Conservation (phyloP, 2,113 vertebrate genomes). For the Cavia aperea region DNA sequence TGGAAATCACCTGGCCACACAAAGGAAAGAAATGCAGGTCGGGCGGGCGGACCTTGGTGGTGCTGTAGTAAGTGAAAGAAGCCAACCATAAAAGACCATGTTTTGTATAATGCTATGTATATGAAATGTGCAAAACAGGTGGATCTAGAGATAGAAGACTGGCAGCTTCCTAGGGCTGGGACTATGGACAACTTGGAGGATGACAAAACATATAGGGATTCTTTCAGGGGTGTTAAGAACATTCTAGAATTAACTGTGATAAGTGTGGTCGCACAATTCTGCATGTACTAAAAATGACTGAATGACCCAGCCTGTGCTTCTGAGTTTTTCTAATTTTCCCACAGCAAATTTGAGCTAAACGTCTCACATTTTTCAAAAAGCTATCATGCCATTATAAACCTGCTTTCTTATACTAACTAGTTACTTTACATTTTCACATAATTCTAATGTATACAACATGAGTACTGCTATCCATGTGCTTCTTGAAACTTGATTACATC, state of each 20-base stretch:
- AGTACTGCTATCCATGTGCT: background rate
- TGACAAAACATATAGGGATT: background rate
- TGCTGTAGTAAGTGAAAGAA: background rate
- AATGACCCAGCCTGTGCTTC: background rate
- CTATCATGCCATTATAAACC: background rate
- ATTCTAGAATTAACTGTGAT: background rate
- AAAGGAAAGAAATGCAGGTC: background rate
- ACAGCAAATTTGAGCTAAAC: constrained; percentile 6
- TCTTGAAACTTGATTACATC: background rate
- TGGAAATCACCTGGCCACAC: background rate
- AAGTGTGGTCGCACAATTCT: background rate
- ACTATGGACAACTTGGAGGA: background rate
- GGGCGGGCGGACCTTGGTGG: background rate
- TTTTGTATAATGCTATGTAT: background rate
- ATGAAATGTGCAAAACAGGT: background rate
- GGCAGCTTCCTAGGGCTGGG: background rate
- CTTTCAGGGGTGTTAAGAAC: background rate
- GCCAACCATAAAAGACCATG: background rate
- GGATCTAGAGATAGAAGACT: background rate
- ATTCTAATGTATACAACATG: background rate
- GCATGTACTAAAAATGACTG: background rate
- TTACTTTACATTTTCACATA: background rate
- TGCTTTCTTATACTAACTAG: background rate
- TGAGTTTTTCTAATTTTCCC: background rate
- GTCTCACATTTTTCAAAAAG: background rate